Base-by-base conservation (phyloP, 2,113 vertebrate genomes). In the Laticauda laticaudata region DNA sequence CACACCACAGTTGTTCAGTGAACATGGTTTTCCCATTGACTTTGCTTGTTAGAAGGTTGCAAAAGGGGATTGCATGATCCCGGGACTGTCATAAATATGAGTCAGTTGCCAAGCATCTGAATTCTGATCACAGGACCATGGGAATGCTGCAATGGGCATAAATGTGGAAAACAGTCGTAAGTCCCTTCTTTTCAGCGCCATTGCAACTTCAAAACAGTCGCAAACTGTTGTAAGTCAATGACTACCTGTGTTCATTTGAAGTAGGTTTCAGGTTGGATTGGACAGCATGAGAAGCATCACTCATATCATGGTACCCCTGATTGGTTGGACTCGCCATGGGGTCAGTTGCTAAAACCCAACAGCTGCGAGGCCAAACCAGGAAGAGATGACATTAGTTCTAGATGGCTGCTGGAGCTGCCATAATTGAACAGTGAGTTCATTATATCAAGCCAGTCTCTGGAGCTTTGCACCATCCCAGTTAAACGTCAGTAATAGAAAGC, bases 401-500 rank as follows among this genome's bases (percentile, higher is more conserved):
- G 90, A 24, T 94, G 92, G 93, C 94, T 88, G 93, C 92, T 88
- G 88, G 94, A 95, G 92, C 89, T 92, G 93, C 64, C 56, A 23
- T 92, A 96, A 95, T 94, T 51, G 89, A 90, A 43, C 20, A 59
- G 94, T 29, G 85, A 94, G 94, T 96, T 93, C 88, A 91, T 97
- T 96, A 94, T 8, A 89, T 61, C 18, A 0, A 64, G 91, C 0
- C 89, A 86, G 94, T 93, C 94, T 92, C 94, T 14, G 3, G 75
- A 55, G 94, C 94, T 95, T 34, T 81, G 3, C 87, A 85, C 0
- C 26, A 45, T 75, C 94, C 96, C 92, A 21, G 92, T 86, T 96
- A 94, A 97, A 92, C 2, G 21, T 88, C 96, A 95, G 92, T 92
- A 93, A 93, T 90, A 85, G 95, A 92, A 89, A 94, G 94, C 96